Conservation (phyloP, 1,140 invertebrate species). For the Pomacea maculata region DNA sequence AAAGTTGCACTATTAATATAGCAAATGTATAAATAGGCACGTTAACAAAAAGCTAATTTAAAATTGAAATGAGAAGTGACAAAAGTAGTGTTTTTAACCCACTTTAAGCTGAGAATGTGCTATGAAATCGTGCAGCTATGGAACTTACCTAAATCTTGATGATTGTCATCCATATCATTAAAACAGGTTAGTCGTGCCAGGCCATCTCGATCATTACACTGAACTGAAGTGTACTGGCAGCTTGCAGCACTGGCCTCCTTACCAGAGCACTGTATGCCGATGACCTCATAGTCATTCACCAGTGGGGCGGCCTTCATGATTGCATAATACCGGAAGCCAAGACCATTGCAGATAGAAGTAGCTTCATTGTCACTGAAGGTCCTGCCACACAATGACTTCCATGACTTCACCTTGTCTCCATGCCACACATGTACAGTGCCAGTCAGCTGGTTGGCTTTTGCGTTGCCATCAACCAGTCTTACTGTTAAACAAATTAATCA, state of each 20-base stretch:
- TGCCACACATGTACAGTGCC: constrained; percentile 4
- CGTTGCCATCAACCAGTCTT: not conserved
- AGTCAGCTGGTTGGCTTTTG: not conserved
- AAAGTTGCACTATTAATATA: no score
- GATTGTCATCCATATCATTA: not conserved
- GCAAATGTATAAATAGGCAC: no score
- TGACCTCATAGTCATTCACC: constrained; percentile 27
- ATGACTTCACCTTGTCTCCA: not conserved
- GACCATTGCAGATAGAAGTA: constrained; percentile 48
- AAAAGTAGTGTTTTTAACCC: no score
- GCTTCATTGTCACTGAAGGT: constrained; percentile 47
- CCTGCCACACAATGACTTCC: constrained; percentile 52
- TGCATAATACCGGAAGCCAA: constrained; percentile 54
- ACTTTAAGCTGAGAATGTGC: no score
- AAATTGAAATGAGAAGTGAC: no score
- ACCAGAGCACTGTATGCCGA: constrained; percentile 36
- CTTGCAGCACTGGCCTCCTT: constrained; percentile 27
- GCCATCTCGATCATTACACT: constrained; percentile 27
- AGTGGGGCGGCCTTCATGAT: constrained; percentile 19
- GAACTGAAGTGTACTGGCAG: constrained; percentile 32
- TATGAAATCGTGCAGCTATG: no score
- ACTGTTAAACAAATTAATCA: constrained; percentile 10
- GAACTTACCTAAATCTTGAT: not conserved
- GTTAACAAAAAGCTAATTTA: no score
- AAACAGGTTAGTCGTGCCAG: constrained; percentile 19